A percentile compares a stretch with the other conserved stretches of the same genome.
These are phyloP conservation scores for Lethenteron camtschaticum DNA, from an alignment of 2,113 vertebrate species.

Conservation along the genomic window DNA sequence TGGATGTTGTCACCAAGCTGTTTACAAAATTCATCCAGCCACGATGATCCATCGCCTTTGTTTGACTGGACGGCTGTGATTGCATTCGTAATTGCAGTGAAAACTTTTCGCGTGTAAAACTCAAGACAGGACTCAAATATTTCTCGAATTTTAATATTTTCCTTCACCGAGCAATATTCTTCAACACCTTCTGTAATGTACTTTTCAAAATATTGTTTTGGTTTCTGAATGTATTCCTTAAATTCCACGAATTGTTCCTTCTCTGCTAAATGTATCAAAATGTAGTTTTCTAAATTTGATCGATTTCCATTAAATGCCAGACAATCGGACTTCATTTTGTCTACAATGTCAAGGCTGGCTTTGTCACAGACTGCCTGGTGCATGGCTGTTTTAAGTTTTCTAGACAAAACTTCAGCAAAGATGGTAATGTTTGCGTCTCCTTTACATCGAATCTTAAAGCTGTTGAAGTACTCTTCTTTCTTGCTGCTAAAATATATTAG, in stretches of 20 bases:
- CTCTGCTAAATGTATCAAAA: constrained; percentile 17
- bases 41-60: constrained; percentile 8
- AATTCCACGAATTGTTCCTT: constrained; percentile 25
- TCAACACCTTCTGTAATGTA: constrained; percentile 18
- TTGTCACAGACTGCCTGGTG: too few species aligned
- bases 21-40: too few species aligned
- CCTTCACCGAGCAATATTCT: constrained; percentile 12
- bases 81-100: constrained; percentile 12
- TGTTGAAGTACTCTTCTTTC: constrained; percentile 20
- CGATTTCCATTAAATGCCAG: constrained; percentile 24
- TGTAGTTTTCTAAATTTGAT: too few species aligned
- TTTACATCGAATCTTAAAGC: constrained; percentile 11
- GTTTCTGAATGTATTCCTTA: constrained; percentile 15
- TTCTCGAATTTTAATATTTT: constrained; percentile 7
- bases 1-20: too few species aligned
- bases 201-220: neutral
- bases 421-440: constrained; percentile 20
- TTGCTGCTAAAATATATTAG: constrained; percentile 18
- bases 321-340: constrained; percentile 7
- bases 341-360: too few species aligned
- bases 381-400: constrained; percentile 19
- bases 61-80: constrained; percentile 12
- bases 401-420: constrained; percentile 24
- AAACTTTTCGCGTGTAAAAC: constrained; percentile 10
- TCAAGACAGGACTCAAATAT: constrained; percentile 11